Base-by-base conservation (phyloP, 2,797 vertebrate species). In the Thaleichthys pacificus region DNA sequence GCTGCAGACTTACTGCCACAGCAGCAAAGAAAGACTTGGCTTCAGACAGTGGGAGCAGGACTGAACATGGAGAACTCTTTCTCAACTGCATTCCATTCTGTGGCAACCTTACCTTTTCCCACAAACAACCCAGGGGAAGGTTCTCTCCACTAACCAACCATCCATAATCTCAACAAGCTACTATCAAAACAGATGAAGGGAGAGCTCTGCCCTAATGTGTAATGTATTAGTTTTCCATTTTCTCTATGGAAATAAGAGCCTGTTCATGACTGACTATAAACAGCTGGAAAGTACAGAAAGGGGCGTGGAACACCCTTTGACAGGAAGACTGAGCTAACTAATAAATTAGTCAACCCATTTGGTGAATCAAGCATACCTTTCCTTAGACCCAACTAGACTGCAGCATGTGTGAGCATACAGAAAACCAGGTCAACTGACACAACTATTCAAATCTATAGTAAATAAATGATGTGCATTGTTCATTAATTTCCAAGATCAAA, bases 61-160 rank as follows among this genome's bases (percentile, higher is more conserved):
- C 69, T 69, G 80, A 76, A 73, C 72, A 65, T 72, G 78, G 71
- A 74, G 69, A 56, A 60, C 62, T 47, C 70, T 51, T 57, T 68
- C 66, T 70, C 71, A 68, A 72, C 66, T 60, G n/a, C 82, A 85
- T 87, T 87, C 80, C 79, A 81, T 71, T 77, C 68, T 75, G 56
- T 22, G 26, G 74, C 73, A 83, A 84, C 74, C 76, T 88, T 66
- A 85, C 73, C 80, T 82, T 82, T 74, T 26, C 67, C 26, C 47
- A 42, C 65, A 68, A 68, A 71, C 69, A 70, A 57, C 60, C 66
- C 28, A 58, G n/a, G 7, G 67, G 3, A 69, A 6, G 22, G 51
- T 47, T 76, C 64, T 49, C 77, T 80, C 54, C 42, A 58, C 30
- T n/a, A 19, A 61, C 67, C 66, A 67, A 60, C 42, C 51, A 74